These are phyloP conservation scores for Ceraclea dissimilis DNA, from an alignment of 2,888 invertebrate genomes.

Conservation along the genomic window DNA sequence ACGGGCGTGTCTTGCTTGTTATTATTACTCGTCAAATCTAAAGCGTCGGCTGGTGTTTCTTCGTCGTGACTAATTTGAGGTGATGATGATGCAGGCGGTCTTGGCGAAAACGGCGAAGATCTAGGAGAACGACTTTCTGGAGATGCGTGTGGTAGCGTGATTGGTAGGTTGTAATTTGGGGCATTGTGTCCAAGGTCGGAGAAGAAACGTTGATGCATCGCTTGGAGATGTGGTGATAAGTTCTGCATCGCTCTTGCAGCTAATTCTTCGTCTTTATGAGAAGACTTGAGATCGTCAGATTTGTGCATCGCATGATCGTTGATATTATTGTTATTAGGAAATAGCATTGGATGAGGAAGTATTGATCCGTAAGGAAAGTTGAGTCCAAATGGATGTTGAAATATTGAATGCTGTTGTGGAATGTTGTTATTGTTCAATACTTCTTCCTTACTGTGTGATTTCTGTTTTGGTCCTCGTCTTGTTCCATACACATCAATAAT, in stretches of 20 bases:
- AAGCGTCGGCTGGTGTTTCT: constrained; percentile 39
- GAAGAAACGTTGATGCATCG: constrained; percentile 39
- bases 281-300: constrained; percentile 29
- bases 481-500: constrained; percentile 90
- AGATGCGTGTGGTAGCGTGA: constrained; percentile 10
- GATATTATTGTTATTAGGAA: constrained; percentile 44
- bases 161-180: constrained; percentile 24
- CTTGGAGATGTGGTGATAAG: constrained; percentile 15
- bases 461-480: constrained; percentile 74
- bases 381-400: constrained; percentile 42
- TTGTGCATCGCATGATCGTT: constrained; percentile 33
- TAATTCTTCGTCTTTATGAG: constrained; percentile 27
- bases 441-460: constrained; percentile 38
- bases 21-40: constrained; percentile 50
- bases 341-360: constrained; percentile 43
- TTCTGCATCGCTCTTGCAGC: constrained; percentile 9
- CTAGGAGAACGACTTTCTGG: constrained; percentile 11
- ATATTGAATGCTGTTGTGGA: constrained; percentile 36
- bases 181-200: constrained; percentile 28
- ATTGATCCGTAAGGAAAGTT: constrained; percentile 44
- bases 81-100: constrained; percentile 3
- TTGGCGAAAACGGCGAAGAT: constrained; percentile 12
- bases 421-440: constrained; percentile 29
- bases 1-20: constrained; percentile 39
- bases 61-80: constrained; percentile 5